phyloP scores from a whole-genome alignment of 2,888 invertebrate species.

The Lypha dubia region DNA sequence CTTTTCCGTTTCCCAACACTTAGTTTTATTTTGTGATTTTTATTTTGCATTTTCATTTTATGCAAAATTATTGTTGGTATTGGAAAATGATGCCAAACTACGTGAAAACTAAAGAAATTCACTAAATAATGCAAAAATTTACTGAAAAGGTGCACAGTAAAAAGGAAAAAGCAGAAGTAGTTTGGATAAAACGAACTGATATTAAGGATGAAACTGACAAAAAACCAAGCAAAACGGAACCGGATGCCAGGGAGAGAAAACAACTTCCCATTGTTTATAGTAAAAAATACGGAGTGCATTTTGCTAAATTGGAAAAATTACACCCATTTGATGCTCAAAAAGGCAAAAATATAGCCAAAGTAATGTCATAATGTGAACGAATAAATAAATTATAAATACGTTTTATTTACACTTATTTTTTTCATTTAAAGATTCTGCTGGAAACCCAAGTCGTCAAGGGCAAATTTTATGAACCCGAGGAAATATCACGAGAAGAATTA shows the following conservation, averaged over 20 bases:
- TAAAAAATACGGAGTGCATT: slow-evolving; percentile 90
- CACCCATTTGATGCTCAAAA: slow-evolving; percentile 95
- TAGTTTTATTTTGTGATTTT: background rate
- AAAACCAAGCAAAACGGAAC: slow-evolving; percentile 41
- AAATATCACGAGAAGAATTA: slow-evolving; percentile 89
- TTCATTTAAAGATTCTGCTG: slow-evolving; percentile 85
- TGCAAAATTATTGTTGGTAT: background rate
- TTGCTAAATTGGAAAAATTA: slow-evolving; percentile 91
- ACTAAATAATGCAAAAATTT: slow-evolving; percentile 74
- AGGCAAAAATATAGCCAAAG: slow-evolving; percentile 91
- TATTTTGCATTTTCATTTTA: background rate
- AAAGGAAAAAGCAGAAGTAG: slow-evolving; percentile 72
- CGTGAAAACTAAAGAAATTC: background rate
- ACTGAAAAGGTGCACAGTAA: slow-evolving; percentile 75
- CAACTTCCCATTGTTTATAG: slow-evolving; percentile 90
- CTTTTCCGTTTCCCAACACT: slow-evolving; percentile 52
- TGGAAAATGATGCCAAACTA: slow-evolving; percentile 23
- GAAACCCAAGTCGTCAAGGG: slow-evolving; percentile 86
- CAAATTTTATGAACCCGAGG: slow-evolving; percentile 87
- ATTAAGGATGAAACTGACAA: slow-evolving; percentile 10
- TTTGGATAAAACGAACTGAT: slow-evolving; percentile 74
- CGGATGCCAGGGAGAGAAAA: slow-evolving; percentile 32
- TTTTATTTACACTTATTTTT: slow-evolving; percentile 55
- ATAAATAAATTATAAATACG: background rate
- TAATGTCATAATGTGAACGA: slow-evolving; percentile 76